Conservation (phyloP, 2,888 invertebrate species). For the Diarsia rubi region DNA sequence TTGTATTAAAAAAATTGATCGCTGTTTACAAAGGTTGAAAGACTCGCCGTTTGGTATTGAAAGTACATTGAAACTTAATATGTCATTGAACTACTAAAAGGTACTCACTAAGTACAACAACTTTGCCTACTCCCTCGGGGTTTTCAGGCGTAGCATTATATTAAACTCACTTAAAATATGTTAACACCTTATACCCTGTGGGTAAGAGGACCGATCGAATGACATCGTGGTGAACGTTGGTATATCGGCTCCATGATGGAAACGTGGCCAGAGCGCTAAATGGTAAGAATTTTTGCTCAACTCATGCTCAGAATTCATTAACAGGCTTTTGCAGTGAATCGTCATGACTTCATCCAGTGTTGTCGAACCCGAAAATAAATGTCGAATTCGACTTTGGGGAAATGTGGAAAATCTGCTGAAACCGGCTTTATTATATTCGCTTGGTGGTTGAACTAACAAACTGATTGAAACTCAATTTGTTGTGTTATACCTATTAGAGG, state of each 20-base stretch:
- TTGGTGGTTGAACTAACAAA: background rate
- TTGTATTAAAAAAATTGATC: slow-evolving; percentile 3
- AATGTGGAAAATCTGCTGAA: background rate
- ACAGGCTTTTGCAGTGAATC: slow-evolving; percentile 9
- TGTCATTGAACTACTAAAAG: slow-evolving; percentile 43
- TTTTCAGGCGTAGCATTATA: background rate
- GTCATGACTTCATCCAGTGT: slow-evolving; percentile 4
- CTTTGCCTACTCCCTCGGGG: slow-evolving; percentile 5
- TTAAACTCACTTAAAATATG: slow-evolving; percentile 27
- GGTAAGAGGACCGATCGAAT: slow-evolving; percentile 12
- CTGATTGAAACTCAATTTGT: background rate
- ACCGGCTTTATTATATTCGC: background rate
- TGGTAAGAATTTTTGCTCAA: slow-evolving; percentile 41
- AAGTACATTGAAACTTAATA: slow-evolving; percentile 29
- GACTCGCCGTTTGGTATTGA: slow-evolving; percentile 29
- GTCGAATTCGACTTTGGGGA: background rate
- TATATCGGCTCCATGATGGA: slow-evolving; percentile 21
- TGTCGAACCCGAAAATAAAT: slow-evolving; percentile 22
- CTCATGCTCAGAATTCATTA: slow-evolving; percentile 51
- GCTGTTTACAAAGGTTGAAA: slow-evolving; percentile 20
- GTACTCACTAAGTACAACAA: slow-evolving; percentile 14
- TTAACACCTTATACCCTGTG: slow-evolving; percentile 6
- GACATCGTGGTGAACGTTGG: slow-evolving; percentile 18
- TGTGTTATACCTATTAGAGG: background rate
- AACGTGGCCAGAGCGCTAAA: slow-evolving; percentile 46